Conservation (phyloP, 1,140 invertebrate species). For the Hylyphantes graminicola region DNA sequence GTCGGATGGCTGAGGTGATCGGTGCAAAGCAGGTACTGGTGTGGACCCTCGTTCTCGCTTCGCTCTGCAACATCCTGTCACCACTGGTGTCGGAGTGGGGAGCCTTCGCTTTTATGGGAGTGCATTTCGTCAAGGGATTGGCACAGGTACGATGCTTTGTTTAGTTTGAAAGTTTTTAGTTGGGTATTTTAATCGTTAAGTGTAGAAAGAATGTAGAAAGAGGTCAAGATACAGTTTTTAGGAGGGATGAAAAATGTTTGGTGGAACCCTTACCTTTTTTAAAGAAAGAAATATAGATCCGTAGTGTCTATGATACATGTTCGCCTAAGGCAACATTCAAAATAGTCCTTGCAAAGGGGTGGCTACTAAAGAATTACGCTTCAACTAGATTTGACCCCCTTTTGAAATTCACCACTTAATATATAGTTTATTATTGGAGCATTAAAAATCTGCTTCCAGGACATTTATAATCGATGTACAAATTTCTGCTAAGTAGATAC, state of each 20-base stretch:
- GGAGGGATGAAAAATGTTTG: neutral
- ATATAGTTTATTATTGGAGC: too few relatives aligned
- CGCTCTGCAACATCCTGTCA: constrained; percentile 45
- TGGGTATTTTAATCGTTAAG: neutral
- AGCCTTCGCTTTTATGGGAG: constrained; percentile 2
- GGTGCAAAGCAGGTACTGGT: constrained; percentile 88
- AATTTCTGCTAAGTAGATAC: too few relatives aligned
- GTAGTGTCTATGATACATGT: too few relatives aligned
- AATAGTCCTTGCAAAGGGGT: too few relatives aligned
- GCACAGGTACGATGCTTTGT: constrained; percentile 52
- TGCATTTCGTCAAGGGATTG: constrained; percentile 20
- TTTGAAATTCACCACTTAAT: too few relatives aligned
- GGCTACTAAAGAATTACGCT: too few relatives aligned
- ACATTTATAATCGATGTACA: too few relatives aligned
- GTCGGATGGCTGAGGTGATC: constrained; percentile 79
- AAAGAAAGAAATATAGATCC: too few relatives aligned
- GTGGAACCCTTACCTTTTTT: neutral
- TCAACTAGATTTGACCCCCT: too few relatives aligned
- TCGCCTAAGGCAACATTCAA: too few relatives aligned
- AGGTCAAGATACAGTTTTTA: neutral
- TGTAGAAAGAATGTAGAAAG: too few relatives aligned
- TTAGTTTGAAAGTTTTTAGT: constrained; percentile 20
- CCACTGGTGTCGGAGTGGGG: constrained; percentile 29
- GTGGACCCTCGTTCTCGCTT: constrained; percentile 65
- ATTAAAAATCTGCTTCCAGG: too few relatives aligned